These are phyloP conservation scores for Germaria angustata DNA, from an alignment of 2,888 invertebrate species.

Conservation along the genomic window DNA sequence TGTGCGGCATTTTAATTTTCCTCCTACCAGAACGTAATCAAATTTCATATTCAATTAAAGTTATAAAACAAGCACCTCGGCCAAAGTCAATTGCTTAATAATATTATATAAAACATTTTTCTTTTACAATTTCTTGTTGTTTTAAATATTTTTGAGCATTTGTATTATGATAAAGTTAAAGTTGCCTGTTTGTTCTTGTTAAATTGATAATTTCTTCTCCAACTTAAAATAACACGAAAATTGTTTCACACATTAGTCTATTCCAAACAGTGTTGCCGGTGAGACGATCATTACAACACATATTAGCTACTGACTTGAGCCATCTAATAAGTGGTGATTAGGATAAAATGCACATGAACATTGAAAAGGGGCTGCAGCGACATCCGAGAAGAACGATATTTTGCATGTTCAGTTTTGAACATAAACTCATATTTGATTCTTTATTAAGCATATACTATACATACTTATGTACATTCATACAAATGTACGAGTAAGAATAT, in stretches of 20 bases:
- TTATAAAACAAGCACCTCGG: conserved; percentile 11
- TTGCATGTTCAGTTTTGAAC: no score
- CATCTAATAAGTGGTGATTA: no score
- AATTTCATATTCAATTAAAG: conserved; percentile 62
- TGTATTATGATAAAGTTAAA: conserved; percentile 1
- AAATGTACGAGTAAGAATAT: no score
- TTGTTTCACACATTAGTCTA: neutral
- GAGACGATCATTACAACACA: no score
- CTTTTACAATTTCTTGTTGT: neutral
- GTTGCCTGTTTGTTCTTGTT: conserved; percentile 5
- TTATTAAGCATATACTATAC: no score
- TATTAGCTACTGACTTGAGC: no score
- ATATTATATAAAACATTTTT: conserved; percentile 26
- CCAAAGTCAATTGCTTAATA: neutral
- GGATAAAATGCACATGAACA: no score
- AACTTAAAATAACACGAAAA: neutral
- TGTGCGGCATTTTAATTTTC: neutral
- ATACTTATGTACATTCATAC: no score
- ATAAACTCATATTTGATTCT: no score
- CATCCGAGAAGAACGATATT: no score
- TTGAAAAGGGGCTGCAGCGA: no score
- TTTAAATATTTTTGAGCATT: neutral
- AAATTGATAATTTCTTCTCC: neutral
- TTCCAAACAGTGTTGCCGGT: neutral
- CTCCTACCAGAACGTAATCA: conserved; percentile 68